phyloP scores from a whole-genome alignment of 2,797 vertebrate genomes.

The Pseudomugil gertrudae region DNA sequence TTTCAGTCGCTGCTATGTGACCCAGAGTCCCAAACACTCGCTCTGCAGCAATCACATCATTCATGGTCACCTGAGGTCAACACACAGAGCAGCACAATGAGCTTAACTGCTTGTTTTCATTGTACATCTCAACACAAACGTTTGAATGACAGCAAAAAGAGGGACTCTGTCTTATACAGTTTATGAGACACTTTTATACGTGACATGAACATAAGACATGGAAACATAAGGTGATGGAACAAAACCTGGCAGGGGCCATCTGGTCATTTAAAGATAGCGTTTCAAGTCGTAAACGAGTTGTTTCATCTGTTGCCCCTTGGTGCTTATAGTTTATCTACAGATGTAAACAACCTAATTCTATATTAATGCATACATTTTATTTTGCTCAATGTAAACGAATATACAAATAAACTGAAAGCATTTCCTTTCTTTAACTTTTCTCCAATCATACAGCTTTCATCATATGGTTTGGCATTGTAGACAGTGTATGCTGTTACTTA shows the following conservation, averaged over 20 bases:
- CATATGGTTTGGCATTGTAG: background rate
- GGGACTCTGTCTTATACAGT: background rate
- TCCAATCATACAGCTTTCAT: background rate
- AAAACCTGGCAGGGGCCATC: background rate
- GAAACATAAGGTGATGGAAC: background rate
- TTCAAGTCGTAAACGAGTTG: background rate
- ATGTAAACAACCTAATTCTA: background rate
- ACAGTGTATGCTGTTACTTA: background rate
- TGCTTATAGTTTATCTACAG: too few relatives aligned
- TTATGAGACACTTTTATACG: background rate
- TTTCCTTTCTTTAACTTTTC: background rate
- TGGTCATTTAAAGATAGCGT: background rate
- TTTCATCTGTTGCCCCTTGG: background rate
- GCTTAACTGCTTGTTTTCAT: background rate
- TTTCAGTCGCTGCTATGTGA: conserved; percentile 90
- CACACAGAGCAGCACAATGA: conserved; percentile 19
- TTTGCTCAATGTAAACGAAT: background rate
- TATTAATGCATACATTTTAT: background rate
- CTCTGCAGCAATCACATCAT: conserved; percentile 90
- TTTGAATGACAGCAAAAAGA: conserved; percentile 1
- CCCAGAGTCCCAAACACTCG: conserved; percentile 92
- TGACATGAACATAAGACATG: background rate
- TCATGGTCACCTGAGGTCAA: conserved; percentile 88
- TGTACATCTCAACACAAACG: conserved; percentile 1
- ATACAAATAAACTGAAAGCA: background rate